Evolutionary conservation across 2,797 vertebrate genomes (phyloP), one percentile per base, ranked within the genome.

Genomic region (Poecile montanus): DNA sequence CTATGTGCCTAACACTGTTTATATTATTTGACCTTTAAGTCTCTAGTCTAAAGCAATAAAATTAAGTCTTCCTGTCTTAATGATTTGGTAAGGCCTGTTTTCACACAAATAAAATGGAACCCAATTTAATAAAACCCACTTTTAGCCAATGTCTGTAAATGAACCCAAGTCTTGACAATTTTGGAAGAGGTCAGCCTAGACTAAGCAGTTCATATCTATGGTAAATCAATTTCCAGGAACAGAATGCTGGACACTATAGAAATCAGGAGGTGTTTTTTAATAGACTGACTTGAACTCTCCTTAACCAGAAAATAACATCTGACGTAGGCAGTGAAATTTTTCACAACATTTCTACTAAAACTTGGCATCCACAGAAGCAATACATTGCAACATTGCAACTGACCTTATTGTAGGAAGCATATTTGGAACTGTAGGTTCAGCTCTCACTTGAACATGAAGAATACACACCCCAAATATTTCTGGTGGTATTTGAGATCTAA

Each of bases 271-370:
- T 91, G 91, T 79, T 98, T 96, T 98, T 96, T 94, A 97, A 97
- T 96, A 98, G 97, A 97, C 97, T 89, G 76, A 93, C 83, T 95
- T 98, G 98, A 98, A 98, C 98, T 63, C 94, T 97, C 95, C 97
- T 98, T 98, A 98, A 97, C 97, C 96, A 97, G 97, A 97, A 97
- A 95, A 97, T 97, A 98, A 98, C 95, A 93, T 98, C 97, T 98
- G 98, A 98, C 98, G 97, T 57, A 94, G 85, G 87, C 60, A 94
- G 94, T 95, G 97, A 98, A 98, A 99, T 98, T 98, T 98, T 98
- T 99, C 98, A 98, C 97, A 98, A 98, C 96, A 97, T 98, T 99
- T 99, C 98, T 98, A 98, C 98, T 98, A 98, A 98, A 98, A 97
- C 74, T 96, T 98, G 97, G 97, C 96, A 97, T 97, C 85, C 95